These are phyloP conservation scores for Hemibagrus guttatus DNA, from an alignment of 2,797 vertebrate species.

Conservation along the genomic window DNA sequence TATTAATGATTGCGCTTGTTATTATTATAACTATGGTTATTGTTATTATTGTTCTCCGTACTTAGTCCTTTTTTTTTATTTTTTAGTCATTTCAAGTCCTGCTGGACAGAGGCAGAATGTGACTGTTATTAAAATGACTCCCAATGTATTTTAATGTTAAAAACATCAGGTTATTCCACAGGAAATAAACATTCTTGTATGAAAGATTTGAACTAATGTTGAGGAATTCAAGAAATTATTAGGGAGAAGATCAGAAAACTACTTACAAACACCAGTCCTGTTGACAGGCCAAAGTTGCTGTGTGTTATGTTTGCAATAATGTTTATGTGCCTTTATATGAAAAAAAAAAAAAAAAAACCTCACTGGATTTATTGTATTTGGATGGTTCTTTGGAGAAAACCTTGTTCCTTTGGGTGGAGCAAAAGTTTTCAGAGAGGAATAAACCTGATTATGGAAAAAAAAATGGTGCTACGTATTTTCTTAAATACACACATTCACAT, in stretches of 20 bases:
- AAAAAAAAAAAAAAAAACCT: neutral
- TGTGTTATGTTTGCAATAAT: slow-evolving; percentile 9
- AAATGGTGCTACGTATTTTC: slow-evolving; percentile 68
- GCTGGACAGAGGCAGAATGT: slow-evolving; percentile 81
- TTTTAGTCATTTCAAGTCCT: slow-evolving; percentile 78
- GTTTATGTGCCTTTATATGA: slow-evolving; percentile 22
- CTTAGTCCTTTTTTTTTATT: slow-evolving; percentile 63
- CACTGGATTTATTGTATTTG: slow-evolving; percentile 35
- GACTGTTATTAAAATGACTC: slow-evolving; percentile 69
- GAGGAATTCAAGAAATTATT: neutral
- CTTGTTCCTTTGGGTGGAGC: slow-evolving; percentile 38
- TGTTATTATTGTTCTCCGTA: slow-evolving; percentile 78
- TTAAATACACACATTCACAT: slow-evolving; percentile 62
- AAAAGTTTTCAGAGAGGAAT: slow-evolving; percentile 58
- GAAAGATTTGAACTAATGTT: neutral
- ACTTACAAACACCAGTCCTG: slow-evolving; percentile 8
- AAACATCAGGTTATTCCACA: slow-evolving; percentile 41
- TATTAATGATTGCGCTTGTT: slow-evolving; percentile 51
- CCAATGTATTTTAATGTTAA: slow-evolving; percentile 58
- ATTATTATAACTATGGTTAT: slow-evolving; percentile 81
- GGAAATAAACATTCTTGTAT: slow-evolving; percentile 15
- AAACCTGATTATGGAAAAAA: slow-evolving; percentile 73
- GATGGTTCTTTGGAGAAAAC: slow-evolving; percentile 51
- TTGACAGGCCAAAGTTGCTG: slow-evolving; percentile 35
- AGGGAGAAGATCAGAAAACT: neutral